Percentiles rank a stretch among this genome's conserved stretches.
phyloP scores from a whole-genome alignment of 30 jellyfish, hydroid and myxozoan genomes.

The Aurelia sp. region DNA sequence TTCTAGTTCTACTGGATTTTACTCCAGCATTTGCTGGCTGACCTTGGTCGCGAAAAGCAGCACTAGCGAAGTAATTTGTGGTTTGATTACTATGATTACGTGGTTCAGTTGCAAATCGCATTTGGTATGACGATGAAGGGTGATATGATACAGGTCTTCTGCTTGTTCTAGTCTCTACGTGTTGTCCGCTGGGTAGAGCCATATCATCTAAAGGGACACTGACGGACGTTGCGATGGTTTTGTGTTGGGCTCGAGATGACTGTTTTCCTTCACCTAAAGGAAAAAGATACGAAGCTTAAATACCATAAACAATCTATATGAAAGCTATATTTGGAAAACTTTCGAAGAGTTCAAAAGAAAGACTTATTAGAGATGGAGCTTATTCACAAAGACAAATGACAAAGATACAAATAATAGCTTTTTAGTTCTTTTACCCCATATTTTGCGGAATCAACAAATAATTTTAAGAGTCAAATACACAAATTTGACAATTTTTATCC shows the following conservation, averaged over 20 bases:
- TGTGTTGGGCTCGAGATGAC: conserved; percentile 23
- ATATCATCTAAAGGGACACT: conserved; percentile 74
- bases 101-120: conserved; percentile 49
- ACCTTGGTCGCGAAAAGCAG: conserved; percentile 74
- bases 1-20: conserved; percentile 3
- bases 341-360: too few species aligned
- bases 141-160: conserved; percentile 71
- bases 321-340: too few species aligned
- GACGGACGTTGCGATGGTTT: not conserved
- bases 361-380: too few species aligned
- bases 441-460: too few species aligned
- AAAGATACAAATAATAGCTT: too few species aligned
- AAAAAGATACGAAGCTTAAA: not conserved
- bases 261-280: not conserved
- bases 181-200: conserved; percentile 66
- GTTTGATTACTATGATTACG: conserved; percentile 52
- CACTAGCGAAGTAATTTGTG: conserved; percentile 67
- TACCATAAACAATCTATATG: too few species aligned
- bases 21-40: conserved; percentile 12
- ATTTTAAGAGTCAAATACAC: too few species aligned
- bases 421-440: too few species aligned
- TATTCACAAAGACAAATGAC: too few species aligned
- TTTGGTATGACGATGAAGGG: conserved; percentile 64
- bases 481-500: too few species aligned
- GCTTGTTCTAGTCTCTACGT: not conserved